These are phyloP conservation scores for Capitella teleta DNA, from an alignment of 1,140 invertebrate genomes.

Conservation along the genomic window DNA sequence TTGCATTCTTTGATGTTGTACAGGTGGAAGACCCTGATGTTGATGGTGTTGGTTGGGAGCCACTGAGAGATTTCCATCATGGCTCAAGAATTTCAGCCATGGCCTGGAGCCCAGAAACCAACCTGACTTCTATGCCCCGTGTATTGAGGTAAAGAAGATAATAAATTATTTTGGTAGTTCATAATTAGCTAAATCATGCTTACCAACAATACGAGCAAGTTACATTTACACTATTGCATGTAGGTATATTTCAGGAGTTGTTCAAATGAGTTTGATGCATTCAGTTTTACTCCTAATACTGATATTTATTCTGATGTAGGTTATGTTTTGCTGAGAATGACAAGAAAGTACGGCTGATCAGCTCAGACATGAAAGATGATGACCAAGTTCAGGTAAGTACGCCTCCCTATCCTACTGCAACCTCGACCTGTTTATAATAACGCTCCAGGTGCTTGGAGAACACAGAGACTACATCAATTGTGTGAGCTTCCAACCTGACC, in stretches of 20 bases:
- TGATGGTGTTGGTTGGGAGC: constrained; percentile 22
- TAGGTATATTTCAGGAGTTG: not conserved
- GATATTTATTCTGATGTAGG: not conserved
- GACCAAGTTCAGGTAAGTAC: too few species aligned
- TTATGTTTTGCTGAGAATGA: not conserved
- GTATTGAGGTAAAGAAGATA: constrained; percentile 14
- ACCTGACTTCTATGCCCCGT: constrained; percentile 15
- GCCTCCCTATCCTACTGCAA: not conserved
- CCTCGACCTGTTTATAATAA: not conserved
- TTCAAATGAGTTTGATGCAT: not conserved
- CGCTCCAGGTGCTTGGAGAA: constrained; percentile 47
- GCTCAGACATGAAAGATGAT: not conserved
- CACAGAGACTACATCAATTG: constrained; percentile 62
- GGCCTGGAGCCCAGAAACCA: constrained; percentile 31
- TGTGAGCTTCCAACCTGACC: constrained; percentile 54
- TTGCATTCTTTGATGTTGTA: not conserved
- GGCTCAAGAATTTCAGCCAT: constrained; percentile 20
- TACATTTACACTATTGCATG: not conserved
- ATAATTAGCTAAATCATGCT: not conserved
- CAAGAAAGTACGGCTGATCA: too few species aligned
- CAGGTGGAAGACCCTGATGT: constrained; percentile 28
- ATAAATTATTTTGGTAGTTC: not conserved
- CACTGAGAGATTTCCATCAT: constrained; percentile 22
- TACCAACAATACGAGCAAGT: not conserved
- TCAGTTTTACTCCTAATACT: not conserved